A percentile compares a stretch with the other conserved stretches of the same genome.
These are phyloP conservation scores for Corbicula japonica DNA, from an alignment of 2,888 invertebrate species.

Conservation along the genomic window DNA sequence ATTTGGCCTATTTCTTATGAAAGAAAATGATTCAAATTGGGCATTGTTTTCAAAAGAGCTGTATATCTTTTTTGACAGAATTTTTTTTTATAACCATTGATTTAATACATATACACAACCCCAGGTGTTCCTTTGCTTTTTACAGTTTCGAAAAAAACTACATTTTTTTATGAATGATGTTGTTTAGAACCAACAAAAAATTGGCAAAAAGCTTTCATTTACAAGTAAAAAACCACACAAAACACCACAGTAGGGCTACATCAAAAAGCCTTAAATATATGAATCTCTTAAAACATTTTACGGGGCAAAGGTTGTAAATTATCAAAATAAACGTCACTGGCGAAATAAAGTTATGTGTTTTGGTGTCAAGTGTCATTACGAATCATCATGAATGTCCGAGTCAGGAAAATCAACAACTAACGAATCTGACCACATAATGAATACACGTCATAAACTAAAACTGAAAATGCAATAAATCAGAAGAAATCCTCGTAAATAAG, in stretches of 20 bases:
- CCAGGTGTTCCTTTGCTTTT: conserved; percentile 15
- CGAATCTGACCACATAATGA: conserved; percentile 38
- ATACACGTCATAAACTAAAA: conserved; percentile 20
- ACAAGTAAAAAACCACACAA: conserved; percentile 5
- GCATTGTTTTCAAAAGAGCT: too few species aligned
- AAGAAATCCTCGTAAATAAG: background rate
- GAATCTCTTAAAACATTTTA: conserved; percentile 11
- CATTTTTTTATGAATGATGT: conserved; percentile 22
- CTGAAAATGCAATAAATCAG: background rate
- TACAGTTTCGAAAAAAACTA: conserved; percentile 4
- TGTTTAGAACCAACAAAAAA: conserved; percentile 1
- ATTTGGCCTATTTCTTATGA: too few species aligned
- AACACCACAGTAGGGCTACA: too few species aligned
- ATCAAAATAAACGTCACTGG: conserved; percentile 48
- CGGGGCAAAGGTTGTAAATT: conserved; percentile 41
- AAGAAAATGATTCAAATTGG: too few species aligned
- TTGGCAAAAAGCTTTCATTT: background rate
- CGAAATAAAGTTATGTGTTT: conserved; percentile 57
- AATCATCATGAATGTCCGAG: conserved; percentile 55
- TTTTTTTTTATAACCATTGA: too few species aligned
- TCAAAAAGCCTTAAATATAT: background rate
- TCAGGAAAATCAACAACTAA: conserved; percentile 13
- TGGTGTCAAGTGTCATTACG: conserved; percentile 56
- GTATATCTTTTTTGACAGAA: too few species aligned
- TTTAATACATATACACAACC: too few species aligned